Evolutionary conservation across 2,888 invertebrate genomes (phyloP), one percentile per base, ranked within the genome.

Genomic region (Protodeltote pygarga): DNA sequence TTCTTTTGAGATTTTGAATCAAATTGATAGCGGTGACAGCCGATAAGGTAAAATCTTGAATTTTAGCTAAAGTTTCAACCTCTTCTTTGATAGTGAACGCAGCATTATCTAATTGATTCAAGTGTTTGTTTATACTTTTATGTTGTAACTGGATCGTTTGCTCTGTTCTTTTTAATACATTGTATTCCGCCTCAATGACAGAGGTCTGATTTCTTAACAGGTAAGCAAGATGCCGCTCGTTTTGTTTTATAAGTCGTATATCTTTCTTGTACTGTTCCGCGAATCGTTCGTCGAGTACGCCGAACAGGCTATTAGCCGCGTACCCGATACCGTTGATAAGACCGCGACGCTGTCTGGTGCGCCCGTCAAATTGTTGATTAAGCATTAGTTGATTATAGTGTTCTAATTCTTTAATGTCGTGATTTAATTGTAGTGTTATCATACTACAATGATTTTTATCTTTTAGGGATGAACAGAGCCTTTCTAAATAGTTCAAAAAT

Each of bases 121-220:
- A 32, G 3, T 40, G 25, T 25, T 35, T 35, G 3, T 35, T 35
- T 24, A 35, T 25, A 9, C 24, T 35, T 35, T 35, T 35, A 25
- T 24, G 35, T 11, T 35, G 35, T 35, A 35, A 35, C 5, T 35
- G 24, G 24, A 34, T 34, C 23, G 23, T 23, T n/a, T 31, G 24
- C 1, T 31, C 31, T 13, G 25, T 32, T 25, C 31, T 23, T 32
- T 40, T 32, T 4, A 31, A 32, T 23, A 33, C 33, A 10, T 33
- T 33, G 9, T 33, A 33, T 15, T 33, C 33, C 2, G 33, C 33
- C 5, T 33, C 32, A 2, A 33, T 9, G 2, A 38, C 10, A 2
- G 33, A 46, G 1, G 32, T 46, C 20, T 46, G 46, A 20, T 39
- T 46, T 32, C 14, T 38, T 11, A 25, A 10, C 1, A 46, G 8